Base-by-base conservation (phyloP, 2,113 vertebrate species). In the Stigmatopora argus region DNA sequence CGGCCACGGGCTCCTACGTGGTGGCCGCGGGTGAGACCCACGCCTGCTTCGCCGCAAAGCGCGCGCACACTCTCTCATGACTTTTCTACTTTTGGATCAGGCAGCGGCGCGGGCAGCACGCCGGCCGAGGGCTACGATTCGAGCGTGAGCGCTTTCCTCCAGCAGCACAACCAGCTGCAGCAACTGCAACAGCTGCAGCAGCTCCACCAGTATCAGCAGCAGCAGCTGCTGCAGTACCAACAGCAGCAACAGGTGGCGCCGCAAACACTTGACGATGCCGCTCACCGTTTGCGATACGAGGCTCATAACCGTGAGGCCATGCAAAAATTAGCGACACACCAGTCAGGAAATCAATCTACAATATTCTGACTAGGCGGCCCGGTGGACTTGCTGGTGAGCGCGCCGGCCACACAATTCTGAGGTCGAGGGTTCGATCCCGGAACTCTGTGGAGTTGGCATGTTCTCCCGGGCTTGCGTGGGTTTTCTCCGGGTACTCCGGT, bases 1-100 rank as follows among this genome's bases (percentile, higher is more conserved):
- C 96, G 0, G 94, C 94, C 1, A 90, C 95, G 0, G 91, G 93
- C 83, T 96, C 96, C 76, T 95, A 94, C 75, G 86, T 92, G 73
- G 82, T 91, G 86, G 85, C 73, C 13, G 68, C 86, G 1, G 89
- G 89, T 78, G 55, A 74, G 34, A 12, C 1, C 8, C 1, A 21
- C 23, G 23, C 15, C 18, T 10, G 38, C 26, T 12, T 18, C 41
- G 17, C 8, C 8, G 11, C 35, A 14, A 48, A 34, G 6, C 9
- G n/a, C 0, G 21, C 5, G 18, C 26, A 31, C 26, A 31, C 26
- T 1, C 7, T 14, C 57, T 56, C 71, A 9, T 68, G 72, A 81
- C 77, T 19, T 55, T 26, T 41, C 6, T 41, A 10, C 6, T 41
- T 41, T 41, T 10, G 6, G 38, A 8, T 67, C 79, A 46, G 68